Percentiles rank a stretch among this genome's conserved stretches.
Evolutionary conservation across 2,888 invertebrate genomes (phyloP).

Genomic region (Lamellibrachia satsuma): DNA sequence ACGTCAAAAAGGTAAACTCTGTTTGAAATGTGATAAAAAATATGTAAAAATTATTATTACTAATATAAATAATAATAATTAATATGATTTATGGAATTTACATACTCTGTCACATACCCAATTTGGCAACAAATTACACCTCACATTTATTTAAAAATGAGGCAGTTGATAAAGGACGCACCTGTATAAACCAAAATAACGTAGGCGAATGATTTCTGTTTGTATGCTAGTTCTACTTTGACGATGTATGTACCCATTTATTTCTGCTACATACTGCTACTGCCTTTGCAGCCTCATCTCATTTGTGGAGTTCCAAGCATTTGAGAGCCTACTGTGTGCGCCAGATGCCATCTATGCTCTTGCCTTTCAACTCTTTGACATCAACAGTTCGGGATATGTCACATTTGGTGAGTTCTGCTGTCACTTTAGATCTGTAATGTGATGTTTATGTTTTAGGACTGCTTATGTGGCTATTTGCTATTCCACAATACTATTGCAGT

Average conservation of each 20-base stretch:
- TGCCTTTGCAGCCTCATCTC: slow-evolving; percentile 57
- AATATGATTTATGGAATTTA: too few species aligned
- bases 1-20: not conserved
- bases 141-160: too few species aligned
- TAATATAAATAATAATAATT: too few species aligned
- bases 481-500: too few species aligned
- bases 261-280: not conserved
- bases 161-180: too few species aligned
- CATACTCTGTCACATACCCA: too few species aligned
- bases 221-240: not conserved
- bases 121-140: too few species aligned
- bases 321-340: slow-evolving; percentile 93
- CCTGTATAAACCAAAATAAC: too few species aligned
- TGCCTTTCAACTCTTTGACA: slow-evolving; percentile 98
- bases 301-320: slow-evolving; percentile 91
- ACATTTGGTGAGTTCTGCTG: slow-evolving; percentile 79
- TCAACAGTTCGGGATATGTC: slow-evolving; percentile 95
- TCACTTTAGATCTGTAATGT: not conserved
- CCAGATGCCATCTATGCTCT: slow-evolving; percentile 98
- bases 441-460: not conserved
- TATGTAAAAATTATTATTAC: too few species aligned
- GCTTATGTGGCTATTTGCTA: not conserved
- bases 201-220: too few species aligned
- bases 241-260: not conserved
- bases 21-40: too few species aligned